phyloP scores from a whole-genome alignment of 1,140 invertebrate species.

The Calliphora vicina region DNA sequence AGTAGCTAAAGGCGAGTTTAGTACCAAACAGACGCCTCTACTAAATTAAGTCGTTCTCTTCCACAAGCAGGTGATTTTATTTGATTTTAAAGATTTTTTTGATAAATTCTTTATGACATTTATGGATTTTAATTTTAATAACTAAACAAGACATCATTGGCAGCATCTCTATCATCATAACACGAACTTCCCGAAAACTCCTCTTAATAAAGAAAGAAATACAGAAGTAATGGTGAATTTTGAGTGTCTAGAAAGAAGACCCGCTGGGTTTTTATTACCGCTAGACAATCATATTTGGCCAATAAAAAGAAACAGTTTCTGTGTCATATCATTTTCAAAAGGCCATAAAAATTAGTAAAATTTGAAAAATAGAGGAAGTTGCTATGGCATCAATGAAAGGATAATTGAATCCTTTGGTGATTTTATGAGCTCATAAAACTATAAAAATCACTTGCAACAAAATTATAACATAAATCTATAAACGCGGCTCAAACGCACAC shows the following conservation, averaged over 20 bases:
- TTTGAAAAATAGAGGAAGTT: not conserved
- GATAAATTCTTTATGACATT: not conserved
- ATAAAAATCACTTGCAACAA: conserved; percentile 37
- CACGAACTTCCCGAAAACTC: not conserved
- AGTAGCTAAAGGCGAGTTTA: no score
- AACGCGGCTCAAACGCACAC: not conserved
- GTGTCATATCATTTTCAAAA: not conserved
- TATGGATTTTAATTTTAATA: not conserved
- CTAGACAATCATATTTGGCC: conserved; percentile 26
- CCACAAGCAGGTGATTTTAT: not conserved
- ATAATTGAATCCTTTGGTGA: conserved; percentile 46
- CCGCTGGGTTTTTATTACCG: conserved; percentile 22
- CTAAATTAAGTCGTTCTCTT: no score
- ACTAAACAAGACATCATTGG: not conserved
- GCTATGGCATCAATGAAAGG: conserved; percentile 17
- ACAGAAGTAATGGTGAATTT: not conserved
- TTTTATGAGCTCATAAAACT: conserved; percentile 48
- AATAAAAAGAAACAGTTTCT: not conserved
- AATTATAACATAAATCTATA: conserved; percentile 26
- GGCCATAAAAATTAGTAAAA: conserved; percentile 9
- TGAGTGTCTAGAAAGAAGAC: not conserved
- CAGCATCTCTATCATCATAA: not conserved
- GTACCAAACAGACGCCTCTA: no score
- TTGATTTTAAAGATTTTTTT: not conserved
- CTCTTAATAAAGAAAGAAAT: no score